Evolutionary conservation across 2,113 vertebrate species (phyloP).

Genomic region (Cochlearius cochlearius): DNA sequence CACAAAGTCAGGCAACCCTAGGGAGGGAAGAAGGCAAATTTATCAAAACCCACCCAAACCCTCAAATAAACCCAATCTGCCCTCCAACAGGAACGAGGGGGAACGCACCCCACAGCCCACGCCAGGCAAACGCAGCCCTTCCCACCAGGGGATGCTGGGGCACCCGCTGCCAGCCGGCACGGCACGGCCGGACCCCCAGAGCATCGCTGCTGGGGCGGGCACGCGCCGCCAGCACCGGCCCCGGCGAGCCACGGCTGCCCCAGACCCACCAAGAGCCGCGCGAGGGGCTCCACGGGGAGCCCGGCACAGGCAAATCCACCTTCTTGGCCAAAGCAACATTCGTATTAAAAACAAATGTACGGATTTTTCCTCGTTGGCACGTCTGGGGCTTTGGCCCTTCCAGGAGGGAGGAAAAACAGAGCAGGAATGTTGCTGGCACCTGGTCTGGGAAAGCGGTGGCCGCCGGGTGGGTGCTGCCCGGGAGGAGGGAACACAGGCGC

Average conservation of each 20-base stretch:
- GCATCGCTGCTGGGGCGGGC: neutral
- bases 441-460: neutral
- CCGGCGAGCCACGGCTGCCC: neutral
- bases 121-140: too few relatives aligned
- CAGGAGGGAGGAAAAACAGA: neutral
- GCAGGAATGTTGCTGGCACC: neutral
- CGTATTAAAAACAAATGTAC: accelerated
- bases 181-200: accelerated
- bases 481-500: neutral
- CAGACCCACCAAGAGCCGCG: neutral
- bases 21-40: neutral
- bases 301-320: neutral
- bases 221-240: too few relatives aligned
- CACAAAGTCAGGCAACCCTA: neutral
- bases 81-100: neutral
- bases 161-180: neutral
- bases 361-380: neutral
- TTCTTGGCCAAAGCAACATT: neutral
- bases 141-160: accelerated
- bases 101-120: neutral
- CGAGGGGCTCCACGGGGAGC: neutral
- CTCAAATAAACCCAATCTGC: neutral
- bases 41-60: neutral
- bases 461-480: accelerated
- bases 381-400: neutral